phyloP scores from a whole-genome alignment of 2,797 vertebrate genomes.

The Mormyrops boulengeri region DNA sequence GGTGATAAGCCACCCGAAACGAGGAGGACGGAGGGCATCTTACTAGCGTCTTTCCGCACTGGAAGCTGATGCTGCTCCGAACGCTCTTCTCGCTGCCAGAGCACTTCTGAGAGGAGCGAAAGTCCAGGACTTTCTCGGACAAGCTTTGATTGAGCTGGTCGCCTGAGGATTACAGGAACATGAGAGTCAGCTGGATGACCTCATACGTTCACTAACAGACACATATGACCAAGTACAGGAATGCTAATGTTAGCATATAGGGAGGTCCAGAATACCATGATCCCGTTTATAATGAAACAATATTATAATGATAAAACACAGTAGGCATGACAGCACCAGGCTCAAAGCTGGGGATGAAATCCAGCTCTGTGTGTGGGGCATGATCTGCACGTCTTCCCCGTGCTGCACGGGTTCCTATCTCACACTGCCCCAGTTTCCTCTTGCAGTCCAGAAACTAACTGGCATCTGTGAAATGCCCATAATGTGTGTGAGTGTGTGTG shows the following conservation, averaged over 20 bases:
- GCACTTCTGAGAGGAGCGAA: constrained; percentile 61
- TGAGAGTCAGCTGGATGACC: not conserved
- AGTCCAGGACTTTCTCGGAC: constrained; percentile 66
- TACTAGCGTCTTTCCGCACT: constrained; percentile 91
- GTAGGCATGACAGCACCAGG: not conserved
- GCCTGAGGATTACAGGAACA: constrained; percentile 53
- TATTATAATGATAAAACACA: not conserved
- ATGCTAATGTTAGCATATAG: not conserved
- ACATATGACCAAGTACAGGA: not conserved
- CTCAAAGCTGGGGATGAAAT: not conserved
- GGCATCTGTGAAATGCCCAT: not conserved
- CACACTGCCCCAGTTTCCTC: not conserved
- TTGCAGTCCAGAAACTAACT: not conserved
- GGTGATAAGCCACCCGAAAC: not conserved
- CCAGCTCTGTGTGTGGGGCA: not conserved
- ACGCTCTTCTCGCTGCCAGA: constrained; percentile 45
- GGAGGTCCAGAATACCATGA: not conserved
- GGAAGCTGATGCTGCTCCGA: constrained; percentile 83
- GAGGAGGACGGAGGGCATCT: constrained; percentile 37
- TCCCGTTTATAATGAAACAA: not conserved
- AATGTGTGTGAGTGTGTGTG: not conserved
- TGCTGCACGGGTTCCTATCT: not conserved
- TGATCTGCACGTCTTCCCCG: not conserved
- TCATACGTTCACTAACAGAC: not conserved
- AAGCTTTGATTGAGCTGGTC: constrained; percentile 51